phyloP scores from a whole-genome alignment of 2,113 vertebrate species.

The Gymnogyps californianus region DNA sequence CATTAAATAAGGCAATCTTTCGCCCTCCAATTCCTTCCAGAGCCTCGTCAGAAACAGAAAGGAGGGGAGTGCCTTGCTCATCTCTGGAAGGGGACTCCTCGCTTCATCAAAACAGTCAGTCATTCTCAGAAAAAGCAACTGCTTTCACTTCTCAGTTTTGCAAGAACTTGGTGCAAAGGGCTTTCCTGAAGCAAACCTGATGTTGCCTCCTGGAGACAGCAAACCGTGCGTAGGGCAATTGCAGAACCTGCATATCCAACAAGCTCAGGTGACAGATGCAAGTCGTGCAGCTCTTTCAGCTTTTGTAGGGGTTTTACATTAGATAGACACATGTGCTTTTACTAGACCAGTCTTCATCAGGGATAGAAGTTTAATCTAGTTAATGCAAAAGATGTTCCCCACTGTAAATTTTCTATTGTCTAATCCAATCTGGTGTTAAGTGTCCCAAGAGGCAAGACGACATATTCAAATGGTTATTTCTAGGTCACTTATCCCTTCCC shows the following conservation, averaged over 20 bases:
- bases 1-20: neutral
- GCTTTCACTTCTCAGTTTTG: constrained; percentile 49
- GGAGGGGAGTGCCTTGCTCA: constrained; percentile 12
- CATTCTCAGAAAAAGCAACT: constrained; percentile 42
- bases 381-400: neutral
- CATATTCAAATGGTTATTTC: neutral
- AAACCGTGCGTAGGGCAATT: fast-evolving
- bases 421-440: neutral
- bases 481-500: neutral
- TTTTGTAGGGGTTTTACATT: neutral
- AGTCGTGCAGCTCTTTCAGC: neutral
- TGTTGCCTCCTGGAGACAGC: neutral
- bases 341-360: neutral
- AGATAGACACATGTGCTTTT: neutral
- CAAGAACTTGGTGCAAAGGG: neutral
- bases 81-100: constrained; percentile 64
- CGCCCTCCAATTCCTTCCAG: neutral
- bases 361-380: neutral
- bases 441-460: neutral
- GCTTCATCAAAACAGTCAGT: constrained; percentile 49
- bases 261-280: neutral
- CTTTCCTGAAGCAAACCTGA: constrained; percentile 9
- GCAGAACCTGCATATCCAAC: neutral
- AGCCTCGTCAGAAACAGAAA: neutral
- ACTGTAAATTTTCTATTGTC: neutral